Base-by-base conservation (phyloP, 2,113 vertebrate species). In the Thalassarche chlororhynchos region DNA sequence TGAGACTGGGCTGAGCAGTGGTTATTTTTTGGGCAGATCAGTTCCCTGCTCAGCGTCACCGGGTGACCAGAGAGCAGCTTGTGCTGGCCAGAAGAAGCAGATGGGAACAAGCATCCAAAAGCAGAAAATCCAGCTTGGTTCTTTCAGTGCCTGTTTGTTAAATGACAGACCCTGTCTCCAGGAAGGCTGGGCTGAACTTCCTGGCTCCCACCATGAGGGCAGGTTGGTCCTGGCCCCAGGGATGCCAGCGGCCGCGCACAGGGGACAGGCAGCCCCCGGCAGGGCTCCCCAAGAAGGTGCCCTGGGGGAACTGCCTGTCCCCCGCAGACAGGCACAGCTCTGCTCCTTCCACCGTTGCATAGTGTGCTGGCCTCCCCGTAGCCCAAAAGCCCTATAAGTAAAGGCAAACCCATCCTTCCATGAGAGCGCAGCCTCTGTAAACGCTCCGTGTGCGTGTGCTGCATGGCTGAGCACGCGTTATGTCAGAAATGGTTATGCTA, bases 171-270 rank as follows among this genome's bases (percentile, higher is more conserved):
- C 7, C 8, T 3, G 2, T 28, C 23, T 70, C 51, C 6, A 18
- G 46, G 24, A 87, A 78, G 19, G 51, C 8, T 70, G 77, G 23
- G n/a, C 8, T 31, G 31, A 87, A 31, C 11, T 42, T 82, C 26
- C 38, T 12, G 5, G 11, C 47, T 89, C 38, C n/a, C 18, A 7
- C 5, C 5, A 3, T 0, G 2, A 70, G 3, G 5, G 12, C n/a
- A 57, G 31, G 12, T 34, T 38, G 17, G 14, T 58, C 19, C n/a
- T 71, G 60, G 12, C 8, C 6, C 15, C 5, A 2, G 29, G 38
- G 47, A 38, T 66, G 46, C 32, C 64, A 57, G 49, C 2, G 6
- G 44, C 23, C 9, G 3, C 3, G 3, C 9, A 12, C 2, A 1
- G 40, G 17, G 20, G 44, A 38, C 29, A 32, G 18, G 19, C 52